Conservation (phyloP, 2,888 invertebrate species). For the Mesochorus sp. region DNA sequence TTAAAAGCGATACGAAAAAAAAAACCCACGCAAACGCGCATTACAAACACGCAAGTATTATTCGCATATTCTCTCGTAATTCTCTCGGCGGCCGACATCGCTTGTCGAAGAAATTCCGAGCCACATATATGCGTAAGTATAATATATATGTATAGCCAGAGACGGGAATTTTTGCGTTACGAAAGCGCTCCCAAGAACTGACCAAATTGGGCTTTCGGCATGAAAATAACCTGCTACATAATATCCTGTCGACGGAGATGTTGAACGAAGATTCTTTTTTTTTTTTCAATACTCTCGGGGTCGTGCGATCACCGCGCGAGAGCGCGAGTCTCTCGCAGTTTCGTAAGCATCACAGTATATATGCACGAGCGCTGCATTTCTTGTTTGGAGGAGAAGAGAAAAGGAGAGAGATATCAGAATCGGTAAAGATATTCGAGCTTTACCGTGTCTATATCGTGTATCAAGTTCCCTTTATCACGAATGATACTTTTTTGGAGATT, state of each 20-base stretch:
- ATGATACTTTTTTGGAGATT: no score
- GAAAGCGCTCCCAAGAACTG: slow-evolving; percentile 30
- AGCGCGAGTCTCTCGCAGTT: slow-evolving; percentile 9
- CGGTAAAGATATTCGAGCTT: no score
- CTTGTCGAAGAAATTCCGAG: slow-evolving; percentile 23
- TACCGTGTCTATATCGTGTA: no score
- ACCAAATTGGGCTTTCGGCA: slow-evolving; percentile 48
- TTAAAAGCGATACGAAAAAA: slow-evolving; percentile 3
- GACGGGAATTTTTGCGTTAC: slow-evolving; percentile 23
- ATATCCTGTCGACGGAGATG: slow-evolving; percentile 35
- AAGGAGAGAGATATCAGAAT: no score
- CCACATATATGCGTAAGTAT: no score
- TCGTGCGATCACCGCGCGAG: slow-evolving; percentile 11
- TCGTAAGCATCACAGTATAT: slow-evolving; percentile 24
- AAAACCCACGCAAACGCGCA: no score
- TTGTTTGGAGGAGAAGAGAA: no score
- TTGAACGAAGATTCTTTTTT: slow-evolving; percentile 21
- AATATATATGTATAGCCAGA: slow-evolving; percentile 30
- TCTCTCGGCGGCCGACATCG: slow-evolving; percentile 35
- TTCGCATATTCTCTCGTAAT: slow-evolving; percentile 21
- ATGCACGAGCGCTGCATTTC: no score
- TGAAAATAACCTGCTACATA: slow-evolving; percentile 33
- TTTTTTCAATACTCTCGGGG: slow-evolving; percentile 19
- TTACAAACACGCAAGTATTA: neutral
- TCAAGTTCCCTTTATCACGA: no score